Conservation (phyloP, 2,797 vertebrate species). For the Oryzias dopingdopingensis region DNA sequence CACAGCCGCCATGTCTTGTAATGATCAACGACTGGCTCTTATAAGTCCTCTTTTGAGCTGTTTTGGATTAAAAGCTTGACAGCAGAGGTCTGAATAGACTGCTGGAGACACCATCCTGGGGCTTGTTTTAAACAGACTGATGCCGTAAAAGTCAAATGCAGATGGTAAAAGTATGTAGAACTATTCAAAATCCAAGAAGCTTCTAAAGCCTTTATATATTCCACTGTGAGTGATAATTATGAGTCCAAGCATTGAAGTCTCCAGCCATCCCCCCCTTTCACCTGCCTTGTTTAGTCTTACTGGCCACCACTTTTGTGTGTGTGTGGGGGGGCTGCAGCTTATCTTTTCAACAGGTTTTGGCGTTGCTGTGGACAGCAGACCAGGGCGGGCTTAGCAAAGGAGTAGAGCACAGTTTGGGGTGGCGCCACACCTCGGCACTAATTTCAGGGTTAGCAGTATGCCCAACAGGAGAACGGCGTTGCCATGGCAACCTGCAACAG, state of each 20-base stretch:
- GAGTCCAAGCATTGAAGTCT: constrained; percentile 43
- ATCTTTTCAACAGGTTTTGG: constrained; percentile 70
- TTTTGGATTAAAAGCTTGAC: constrained; percentile 64
- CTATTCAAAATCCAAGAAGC: constrained; percentile 44
- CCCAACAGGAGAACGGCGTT: constrained; percentile 74
- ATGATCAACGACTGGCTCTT: constrained; percentile 56
- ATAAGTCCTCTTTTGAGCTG: constrained; percentile 50
- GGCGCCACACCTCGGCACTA: constrained; percentile 79
- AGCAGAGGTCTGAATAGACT: constrained; percentile 66
- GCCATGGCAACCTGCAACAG: constrained; percentile 78
- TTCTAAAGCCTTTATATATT: constrained; percentile 59
- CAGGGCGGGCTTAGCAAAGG: constrained; percentile 51
- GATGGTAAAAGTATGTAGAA: constrained; percentile 72
- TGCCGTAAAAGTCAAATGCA: constrained; percentile 71
- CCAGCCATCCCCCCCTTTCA: constrained; percentile 63
- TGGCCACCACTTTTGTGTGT: constrained; percentile 33
- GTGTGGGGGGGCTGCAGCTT: constrained; percentile 45
- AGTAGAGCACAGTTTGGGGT: constrained; percentile 72
- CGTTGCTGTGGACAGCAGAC: constrained; percentile 62
- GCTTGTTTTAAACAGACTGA: constrained; percentile 59
- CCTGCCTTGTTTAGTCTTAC: constrained; percentile 43
- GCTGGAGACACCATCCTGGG: constrained; percentile 57
- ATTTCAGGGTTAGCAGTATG: constrained; percentile 82
- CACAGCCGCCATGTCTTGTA: constrained; percentile 57
- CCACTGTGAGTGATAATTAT: constrained; percentile 50